These are phyloP conservation scores for Scatophagus argus DNA, from an alignment of 2,113 vertebrate species.

Conservation along the genomic window DNA sequence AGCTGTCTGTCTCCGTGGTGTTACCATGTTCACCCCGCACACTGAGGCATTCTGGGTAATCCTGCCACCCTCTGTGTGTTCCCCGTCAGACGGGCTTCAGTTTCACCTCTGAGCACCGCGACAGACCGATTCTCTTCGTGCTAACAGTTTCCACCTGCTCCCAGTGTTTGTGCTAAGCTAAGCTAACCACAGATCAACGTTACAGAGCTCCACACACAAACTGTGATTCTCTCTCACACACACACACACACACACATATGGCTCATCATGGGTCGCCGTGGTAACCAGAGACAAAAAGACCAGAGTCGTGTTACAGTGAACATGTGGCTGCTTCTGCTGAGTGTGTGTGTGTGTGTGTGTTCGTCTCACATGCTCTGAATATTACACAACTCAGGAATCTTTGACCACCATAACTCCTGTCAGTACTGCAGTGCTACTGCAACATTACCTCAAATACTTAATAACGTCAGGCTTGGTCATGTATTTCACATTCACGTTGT, in stretches of 20 bases:
- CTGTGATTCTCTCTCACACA: slow-evolving; percentile 30
- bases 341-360: slow-evolving; percentile 10
- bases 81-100: too few relatives aligned
- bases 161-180: slow-evolving; percentile 18
- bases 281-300: slow-evolving; percentile 35
- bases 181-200: neutral
- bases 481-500: too few relatives aligned
- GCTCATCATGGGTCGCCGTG: slow-evolving; percentile 28
- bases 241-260: neutral
- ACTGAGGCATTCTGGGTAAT: slow-evolving; percentile 33
- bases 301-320: slow-evolving; percentile 53
- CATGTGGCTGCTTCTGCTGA: slow-evolving; percentile 42
- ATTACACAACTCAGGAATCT: slow-evolving; percentile 45
- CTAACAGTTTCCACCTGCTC: neutral
- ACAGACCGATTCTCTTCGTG: too few relatives aligned
- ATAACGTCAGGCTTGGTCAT: neutral
- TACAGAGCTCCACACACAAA: neutral
- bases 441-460: neutral
- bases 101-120: too few relatives aligned
- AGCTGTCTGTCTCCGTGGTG: neutral
- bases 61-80: too few relatives aligned
- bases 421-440: neutral
- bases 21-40: neutral
- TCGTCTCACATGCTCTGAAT: slow-evolving; percentile 22
- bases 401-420: neutral